Conservation (phyloP, 1,140 invertebrate species). For the Drosophila ogumai region DNA sequence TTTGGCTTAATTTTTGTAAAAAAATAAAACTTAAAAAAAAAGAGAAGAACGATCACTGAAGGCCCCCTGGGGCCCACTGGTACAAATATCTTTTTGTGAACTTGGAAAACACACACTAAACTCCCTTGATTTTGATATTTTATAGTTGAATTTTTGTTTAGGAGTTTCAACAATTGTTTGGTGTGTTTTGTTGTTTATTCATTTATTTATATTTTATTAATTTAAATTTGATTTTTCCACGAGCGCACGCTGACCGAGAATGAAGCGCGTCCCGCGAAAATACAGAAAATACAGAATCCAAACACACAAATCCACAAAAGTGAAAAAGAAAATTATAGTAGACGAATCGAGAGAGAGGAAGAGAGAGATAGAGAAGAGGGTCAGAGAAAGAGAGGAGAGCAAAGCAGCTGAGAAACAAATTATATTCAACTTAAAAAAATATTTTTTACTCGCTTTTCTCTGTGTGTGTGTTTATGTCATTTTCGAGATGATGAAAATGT, state of each 20-base stretch:
- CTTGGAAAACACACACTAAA: neutral
- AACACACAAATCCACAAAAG: conserved; percentile 53
- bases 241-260: conserved; percentile 68
- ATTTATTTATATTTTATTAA: conserved; percentile 19
- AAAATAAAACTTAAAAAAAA: conserved; percentile 5
- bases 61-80: conserved; percentile 38
- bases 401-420: conserved; percentile 66
- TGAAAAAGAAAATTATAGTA: conserved; percentile 68
- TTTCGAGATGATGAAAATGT: conserved; percentile 33
- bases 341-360: conserved; percentile 32
- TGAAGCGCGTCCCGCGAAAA: conserved; percentile 78
- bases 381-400: conserved; percentile 38
- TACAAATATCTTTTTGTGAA: neutral
- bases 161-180: neutral
- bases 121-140: neutral
- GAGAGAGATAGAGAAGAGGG: neutral
- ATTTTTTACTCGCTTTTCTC: conserved; percentile 10
- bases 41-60: conserved; percentile 7
- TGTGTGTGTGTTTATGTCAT: conserved; percentile 66
- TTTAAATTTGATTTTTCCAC: conserved; percentile 69
- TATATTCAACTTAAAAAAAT: conserved; percentile 75
- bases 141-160: neutral
- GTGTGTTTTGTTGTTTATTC: neutral
- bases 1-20: conserved; percentile 23
- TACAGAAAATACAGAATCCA: conserved; percentile 71